These are phyloP conservation scores for Lytechinus variegatus DNA, from an alignment of 35 echinoderm and acorn worm genomes.

Conservation along the genomic window DNA sequence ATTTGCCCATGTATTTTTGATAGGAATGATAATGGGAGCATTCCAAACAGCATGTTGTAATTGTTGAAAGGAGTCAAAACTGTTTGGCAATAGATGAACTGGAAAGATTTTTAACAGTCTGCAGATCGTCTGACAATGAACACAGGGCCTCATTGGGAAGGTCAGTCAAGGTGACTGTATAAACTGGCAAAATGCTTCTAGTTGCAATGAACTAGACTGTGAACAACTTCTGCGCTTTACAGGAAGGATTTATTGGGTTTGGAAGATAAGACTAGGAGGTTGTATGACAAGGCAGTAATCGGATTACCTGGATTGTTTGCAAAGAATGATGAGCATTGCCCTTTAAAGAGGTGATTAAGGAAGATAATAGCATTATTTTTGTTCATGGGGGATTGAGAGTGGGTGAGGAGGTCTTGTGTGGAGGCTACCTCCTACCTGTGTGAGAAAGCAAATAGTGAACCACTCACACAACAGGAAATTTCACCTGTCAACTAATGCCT, in stretches of 20 bases:
- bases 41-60: background rate
- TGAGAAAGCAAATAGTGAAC: constrained; percentile 33
- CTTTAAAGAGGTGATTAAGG: background rate
- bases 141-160: background rate
- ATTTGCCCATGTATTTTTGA: background rate
- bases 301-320: constrained; percentile 17
- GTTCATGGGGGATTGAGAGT: background rate
- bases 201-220: background rate
- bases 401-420: background rate
- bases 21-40: constrained; percentile 4
- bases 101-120: background rate
- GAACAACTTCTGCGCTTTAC: background rate
- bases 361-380: background rate
- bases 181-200: background rate
- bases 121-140: constrained; percentile 29
- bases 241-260: background rate
- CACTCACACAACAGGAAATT: constrained; percentile 41
- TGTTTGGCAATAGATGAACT: background rate
- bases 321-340: constrained; percentile 1
- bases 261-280: background rate
- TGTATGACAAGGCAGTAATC: background rate
- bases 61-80: background rate
- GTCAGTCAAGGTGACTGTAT: constrained; percentile 41
- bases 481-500: constrained; percentile 43
- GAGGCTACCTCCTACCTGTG: constrained; percentile 31